Evolutionary conservation across 2,113 vertebrate genomes (phyloP), one percentile per base, ranked within the genome.

Genomic region (Turdus rufiventris): DNA sequence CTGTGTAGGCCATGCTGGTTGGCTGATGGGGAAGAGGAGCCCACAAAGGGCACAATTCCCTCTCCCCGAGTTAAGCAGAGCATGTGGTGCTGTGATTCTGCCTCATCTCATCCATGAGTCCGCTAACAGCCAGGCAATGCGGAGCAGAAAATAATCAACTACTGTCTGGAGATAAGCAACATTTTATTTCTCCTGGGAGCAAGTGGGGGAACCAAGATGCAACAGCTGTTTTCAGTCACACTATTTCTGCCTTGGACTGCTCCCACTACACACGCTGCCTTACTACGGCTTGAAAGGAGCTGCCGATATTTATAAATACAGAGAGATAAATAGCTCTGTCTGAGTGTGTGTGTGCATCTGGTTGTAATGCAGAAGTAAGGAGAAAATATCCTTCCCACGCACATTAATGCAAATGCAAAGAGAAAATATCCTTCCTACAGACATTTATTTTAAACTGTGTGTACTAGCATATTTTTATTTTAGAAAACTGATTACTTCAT

Each of bases 221-320:
- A 94, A 79, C 95, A 96, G 95, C 84, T 94, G 93, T 63, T 94
- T 78, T 53, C 89, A 95, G 93, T 72, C 73, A n/a, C 77, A 72
- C 73, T 75, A 7, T 61, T 73, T 79, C 87, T 89, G 91, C 82
- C 83, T 95, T 31, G 79, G 48, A 83, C 82, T 83, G 91, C 85
- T 96, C 95, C 92, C 66, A 78, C 89, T 71, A 28, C 56, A 16
- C 19, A 51, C 76, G 3, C 51, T 29, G 87, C 85, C 85, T 71
- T 88, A 68, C 88, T 75, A 57, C 0, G 4, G 57, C 77, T 87
- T 79, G 88, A 96, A 87, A 91, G 43, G 65, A 94, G 67, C 60
- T 85, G 92, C 70, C 90, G 34, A 2, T 61, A 91, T 92, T 96
- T 96, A 89, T 89, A 96, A 94, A 94, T 31, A 88, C 6, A 72